Percentiles rank a stretch among this genome's conserved stretches.
These are phyloP conservation scores for Lasiurus borealis DNA, from an alignment of 2,113 vertebrate genomes.

Conservation along the genomic window DNA sequence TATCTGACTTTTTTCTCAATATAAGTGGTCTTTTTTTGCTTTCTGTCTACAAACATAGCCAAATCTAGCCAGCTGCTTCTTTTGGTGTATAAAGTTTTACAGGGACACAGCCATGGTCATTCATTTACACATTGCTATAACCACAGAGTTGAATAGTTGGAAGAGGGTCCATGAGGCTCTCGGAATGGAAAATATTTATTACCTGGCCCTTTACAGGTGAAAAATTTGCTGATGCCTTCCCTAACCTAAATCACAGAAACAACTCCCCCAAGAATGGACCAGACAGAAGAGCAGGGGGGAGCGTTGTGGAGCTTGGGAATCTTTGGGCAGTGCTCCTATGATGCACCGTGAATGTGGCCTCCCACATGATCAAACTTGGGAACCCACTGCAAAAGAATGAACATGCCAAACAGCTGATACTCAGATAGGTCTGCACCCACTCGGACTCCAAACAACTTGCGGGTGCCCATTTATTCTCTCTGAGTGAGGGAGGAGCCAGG, in stretches of 20 bases:
- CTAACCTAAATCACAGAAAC: not conserved
- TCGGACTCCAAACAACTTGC: not conserved
- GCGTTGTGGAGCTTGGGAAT: not conserved
- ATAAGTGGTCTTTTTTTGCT: not conserved
- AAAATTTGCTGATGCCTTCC: rapidly evolving
- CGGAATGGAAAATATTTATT: not conserved
- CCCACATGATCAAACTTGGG: not conserved
- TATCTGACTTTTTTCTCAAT: not conserved
- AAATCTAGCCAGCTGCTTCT: not conserved
- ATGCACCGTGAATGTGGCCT: not conserved
- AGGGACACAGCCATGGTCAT: not conserved
- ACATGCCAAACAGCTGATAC: not conserved
- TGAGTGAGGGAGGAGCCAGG: not conserved
- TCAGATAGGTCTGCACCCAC: constrained; percentile 31
- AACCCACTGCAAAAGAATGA: not conserved
- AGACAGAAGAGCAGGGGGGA: not conserved
- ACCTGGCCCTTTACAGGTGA: not conserved
- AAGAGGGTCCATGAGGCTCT: not conserved
- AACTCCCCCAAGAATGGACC: not conserved
- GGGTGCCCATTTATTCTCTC: constrained; percentile 49
- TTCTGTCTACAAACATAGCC: not conserved
- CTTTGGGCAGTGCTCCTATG: not conserved
- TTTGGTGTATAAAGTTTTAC: constrained; percentile 39
- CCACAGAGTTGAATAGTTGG: not conserved
- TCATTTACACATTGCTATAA: not conserved